Evolutionary conservation across 1,140 invertebrate genomes (phyloP).

Genomic region (Diprion similis): DNA sequence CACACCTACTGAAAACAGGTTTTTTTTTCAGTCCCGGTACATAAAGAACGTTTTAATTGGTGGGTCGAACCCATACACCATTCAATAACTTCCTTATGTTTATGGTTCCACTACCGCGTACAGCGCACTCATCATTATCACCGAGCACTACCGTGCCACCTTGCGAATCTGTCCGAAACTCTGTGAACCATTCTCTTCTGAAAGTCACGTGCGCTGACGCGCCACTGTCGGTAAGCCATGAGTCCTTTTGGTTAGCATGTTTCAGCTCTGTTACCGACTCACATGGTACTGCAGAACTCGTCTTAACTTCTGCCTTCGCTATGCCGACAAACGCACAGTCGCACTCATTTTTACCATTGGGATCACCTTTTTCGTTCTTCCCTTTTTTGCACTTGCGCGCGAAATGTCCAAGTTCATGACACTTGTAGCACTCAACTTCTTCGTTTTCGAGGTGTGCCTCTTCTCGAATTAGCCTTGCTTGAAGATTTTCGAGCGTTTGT

Average conservation of each 20-base stretch:
- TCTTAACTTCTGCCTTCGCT: not conserved
- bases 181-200: not conserved
- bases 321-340: not conserved
- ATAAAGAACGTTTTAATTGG: slow-evolving; percentile 22
- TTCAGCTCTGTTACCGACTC: not conserved
- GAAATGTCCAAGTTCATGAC: not conserved
- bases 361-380: not conserved
- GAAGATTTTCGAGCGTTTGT: slow-evolving; percentile 13
- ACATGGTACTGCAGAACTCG: not conserved
- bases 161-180: not conserved
- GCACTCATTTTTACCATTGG: not conserved
- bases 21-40: slow-evolving; percentile 21
- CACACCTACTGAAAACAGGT: slow-evolving; percentile 31
- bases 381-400: not conserved
- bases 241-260: not conserved
- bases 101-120: slow-evolving; percentile 11
- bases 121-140: slow-evolving; percentile 11
- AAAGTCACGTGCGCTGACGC: slow-evolving; percentile 1
- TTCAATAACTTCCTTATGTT: slow-evolving; percentile 10
- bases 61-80: slow-evolving; percentile 6
- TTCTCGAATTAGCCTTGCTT: slow-evolving; percentile 12
- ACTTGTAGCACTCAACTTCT: not conserved
- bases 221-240: slow-evolving; percentile 18
- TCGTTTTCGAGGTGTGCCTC: not conserved
- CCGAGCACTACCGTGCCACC: slow-evolving; percentile 9